A percentile compares a stretch with the other conserved stretches of the same genome.
These are phyloP conservation scores for Forbesichthys papilliferus DNA, from an alignment of 2,113 vertebrate species.

Conservation along the genomic window DNA sequence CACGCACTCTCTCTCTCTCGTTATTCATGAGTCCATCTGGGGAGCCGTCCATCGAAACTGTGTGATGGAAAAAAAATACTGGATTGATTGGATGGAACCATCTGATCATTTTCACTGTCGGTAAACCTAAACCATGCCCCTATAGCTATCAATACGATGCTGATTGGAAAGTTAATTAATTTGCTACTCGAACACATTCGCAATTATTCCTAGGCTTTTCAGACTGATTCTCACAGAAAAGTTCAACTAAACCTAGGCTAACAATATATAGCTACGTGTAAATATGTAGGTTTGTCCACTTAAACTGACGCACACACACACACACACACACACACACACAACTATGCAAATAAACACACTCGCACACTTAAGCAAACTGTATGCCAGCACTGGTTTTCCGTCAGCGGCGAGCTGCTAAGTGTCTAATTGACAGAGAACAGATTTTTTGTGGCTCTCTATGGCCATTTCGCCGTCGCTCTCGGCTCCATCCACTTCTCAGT, in stretches of 20 bases:
- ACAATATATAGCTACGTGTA: conserved; percentile 32
- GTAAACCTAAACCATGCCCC: no score
- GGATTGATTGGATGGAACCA: no score
- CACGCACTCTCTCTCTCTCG: conserved; percentile 4
- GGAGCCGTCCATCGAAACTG: no score
- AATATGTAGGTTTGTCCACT: conserved; percentile 25
- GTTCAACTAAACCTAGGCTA: conserved; percentile 14
- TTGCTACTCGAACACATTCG: no score
- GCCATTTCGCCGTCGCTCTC: conserved; percentile 44
- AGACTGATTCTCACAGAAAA: background rate
- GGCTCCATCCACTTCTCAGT: conserved; percentile 42
- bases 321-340: conserved; percentile 8
- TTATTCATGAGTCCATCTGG: no score
- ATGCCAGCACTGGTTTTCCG: conserved; percentile 39
- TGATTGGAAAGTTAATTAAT: no score
- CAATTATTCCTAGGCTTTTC: no score
- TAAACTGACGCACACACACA: background rate
- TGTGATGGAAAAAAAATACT: no score
- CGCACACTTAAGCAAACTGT: conserved; percentile 22
- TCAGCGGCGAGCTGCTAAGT: conserved; percentile 42
- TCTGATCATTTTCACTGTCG: no score
- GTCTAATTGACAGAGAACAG: conserved; percentile 66
- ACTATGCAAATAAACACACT: conserved; percentile 39
- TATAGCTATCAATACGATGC: no score
- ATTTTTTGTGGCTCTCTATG: conserved; percentile 64